phyloP scores from a whole-genome alignment of 2,113 vertebrate genomes.

The Orthochromis indermauri region DNA sequence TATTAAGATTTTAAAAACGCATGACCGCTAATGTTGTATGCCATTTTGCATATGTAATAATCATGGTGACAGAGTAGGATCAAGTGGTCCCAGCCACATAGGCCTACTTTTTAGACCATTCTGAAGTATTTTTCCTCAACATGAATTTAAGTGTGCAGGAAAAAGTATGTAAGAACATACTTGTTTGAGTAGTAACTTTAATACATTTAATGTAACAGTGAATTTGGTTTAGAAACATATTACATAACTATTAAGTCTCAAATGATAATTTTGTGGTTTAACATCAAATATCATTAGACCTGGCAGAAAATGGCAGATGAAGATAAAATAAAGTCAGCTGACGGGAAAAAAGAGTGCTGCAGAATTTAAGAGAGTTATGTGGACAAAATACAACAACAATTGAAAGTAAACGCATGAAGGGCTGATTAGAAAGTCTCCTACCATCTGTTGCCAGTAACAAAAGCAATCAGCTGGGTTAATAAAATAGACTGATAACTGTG shows the following conservation, averaged over 20 bases:
- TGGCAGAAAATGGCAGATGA: background rate
- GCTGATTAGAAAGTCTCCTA: background rate
- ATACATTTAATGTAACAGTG: background rate
- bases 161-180: background rate
- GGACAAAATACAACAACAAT: background rate
- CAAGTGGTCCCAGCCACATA: background rate
- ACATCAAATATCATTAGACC: background rate
- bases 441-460: background rate
- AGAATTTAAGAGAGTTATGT: background rate
- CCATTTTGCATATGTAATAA: background rate
- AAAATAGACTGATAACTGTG: background rate
- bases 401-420: background rate
- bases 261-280: background rate
- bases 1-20: background rate
- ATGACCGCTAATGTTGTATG: background rate
- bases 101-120: background rate
- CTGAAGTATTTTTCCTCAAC: background rate
- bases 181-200: background rate
- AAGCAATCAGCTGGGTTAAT: background rate
- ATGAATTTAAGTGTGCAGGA: background rate
- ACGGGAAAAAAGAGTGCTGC: background rate
- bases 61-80: background rate
- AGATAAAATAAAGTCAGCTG: too few relatives aligned
- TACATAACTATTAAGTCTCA: background rate
- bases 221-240: background rate